A percentile compares a stretch with the other conserved stretches of the same genome.
Evolutionary conservation across 2,113 vertebrate genomes (phyloP).

Genomic region (Vidua macroura): DNA sequence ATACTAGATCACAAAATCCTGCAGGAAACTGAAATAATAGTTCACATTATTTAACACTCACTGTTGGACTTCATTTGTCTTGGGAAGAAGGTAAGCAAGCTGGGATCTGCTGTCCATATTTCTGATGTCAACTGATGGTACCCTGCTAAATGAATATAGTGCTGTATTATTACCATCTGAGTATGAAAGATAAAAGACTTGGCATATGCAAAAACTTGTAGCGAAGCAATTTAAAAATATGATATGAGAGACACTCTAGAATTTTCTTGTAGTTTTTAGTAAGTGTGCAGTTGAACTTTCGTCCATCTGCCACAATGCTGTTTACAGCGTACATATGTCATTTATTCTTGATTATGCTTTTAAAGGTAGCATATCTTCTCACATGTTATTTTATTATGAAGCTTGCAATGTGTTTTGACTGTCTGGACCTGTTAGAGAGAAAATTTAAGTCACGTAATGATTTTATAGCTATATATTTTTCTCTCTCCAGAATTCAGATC

Average conservation of each 20-base stretch:
- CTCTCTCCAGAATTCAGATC: not conserved
- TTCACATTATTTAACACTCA: not conserved
- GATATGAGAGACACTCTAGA: not conserved
- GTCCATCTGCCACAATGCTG: not conserved
- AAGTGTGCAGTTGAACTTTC: not conserved
- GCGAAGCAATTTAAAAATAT: not conserved
- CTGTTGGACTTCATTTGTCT: conserved; percentile 4
- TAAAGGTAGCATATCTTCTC: not conserved
- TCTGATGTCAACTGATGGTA: not conserved
- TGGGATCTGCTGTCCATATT: not conserved
- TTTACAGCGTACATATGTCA: not conserved
- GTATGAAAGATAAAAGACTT: not conserved
- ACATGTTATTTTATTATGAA: not conserved
- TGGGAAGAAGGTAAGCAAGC: conserved; percentile 2
- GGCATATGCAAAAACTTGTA: not conserved
- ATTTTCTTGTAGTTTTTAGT: not conserved
- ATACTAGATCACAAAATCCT: not conserved
- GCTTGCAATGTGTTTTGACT: not conserved
- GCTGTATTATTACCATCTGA: not conserved
- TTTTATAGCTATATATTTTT: not conserved
- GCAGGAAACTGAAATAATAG: not conserved
- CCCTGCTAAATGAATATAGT: not conserved
- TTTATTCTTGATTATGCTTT: not conserved
- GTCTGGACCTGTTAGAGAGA: not conserved
- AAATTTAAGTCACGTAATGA: not conserved